Evolutionary conservation across 2,113 vertebrate species (phyloP), one percentile per base, ranked within the genome.

Genomic region (Eolophus roseicapilla): DNA sequence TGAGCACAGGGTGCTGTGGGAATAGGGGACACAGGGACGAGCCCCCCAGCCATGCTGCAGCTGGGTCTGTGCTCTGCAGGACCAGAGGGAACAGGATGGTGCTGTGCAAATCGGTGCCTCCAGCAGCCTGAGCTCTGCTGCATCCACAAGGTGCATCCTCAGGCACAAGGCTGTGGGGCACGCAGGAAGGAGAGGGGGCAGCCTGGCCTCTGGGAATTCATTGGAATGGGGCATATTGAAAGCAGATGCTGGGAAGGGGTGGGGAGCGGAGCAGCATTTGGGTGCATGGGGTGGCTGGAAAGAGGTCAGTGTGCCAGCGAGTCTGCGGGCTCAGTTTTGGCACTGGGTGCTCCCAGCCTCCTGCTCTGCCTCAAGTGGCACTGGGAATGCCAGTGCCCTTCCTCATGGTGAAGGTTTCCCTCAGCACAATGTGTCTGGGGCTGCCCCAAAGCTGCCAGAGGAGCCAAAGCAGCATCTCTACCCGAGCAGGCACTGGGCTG

Each of bases 91-190:
- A 7, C 6, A 0, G 17, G 49, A 3, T 11, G 78, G 73, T 35
- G 17, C 50, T 1, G 5, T 6, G 57, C 28, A 19, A 57, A 33
- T 8, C 17, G 4, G 7, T 24, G 57, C 35, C 3, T 7, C 7
- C 44, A 1, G 53, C 11, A 46, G 13, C 53, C 21, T 1, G 52
- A 60, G 69, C 43, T 43, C 39, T 4, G 64, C 37, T 23, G 74
- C 31, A 3, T 3, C 23, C 79, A 3, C 49, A 6, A 15, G 31
- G 24, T 31, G 20, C 2, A 2, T 3, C 20, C 3, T 0, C 28
- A 25, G 37, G 18, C 29, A 10, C 21, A 3, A 7, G 0, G 5
- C 82, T 39, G 3, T 0, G 10, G 43, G 35, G 71, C 14, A 17
- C 2, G 6, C 20, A 2, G 64, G 53, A 47, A 9, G 55, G 35